Conservation (phyloP, 2,888 invertebrate species). For the Sussaba pulchella region DNA sequence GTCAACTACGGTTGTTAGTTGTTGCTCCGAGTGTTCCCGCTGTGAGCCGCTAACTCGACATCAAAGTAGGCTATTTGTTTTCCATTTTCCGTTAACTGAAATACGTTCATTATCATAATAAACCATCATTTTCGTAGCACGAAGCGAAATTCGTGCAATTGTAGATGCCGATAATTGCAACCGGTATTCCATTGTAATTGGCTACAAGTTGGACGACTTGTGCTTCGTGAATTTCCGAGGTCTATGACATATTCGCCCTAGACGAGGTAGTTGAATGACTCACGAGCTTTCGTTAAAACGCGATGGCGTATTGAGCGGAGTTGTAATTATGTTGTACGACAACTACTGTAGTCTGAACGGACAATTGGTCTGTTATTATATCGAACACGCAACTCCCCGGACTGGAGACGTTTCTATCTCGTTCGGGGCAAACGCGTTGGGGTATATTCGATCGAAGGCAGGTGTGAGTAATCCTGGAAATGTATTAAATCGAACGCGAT, state of each 20-base stretch:
- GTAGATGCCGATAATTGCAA: neutral
- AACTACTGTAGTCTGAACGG: neutral
- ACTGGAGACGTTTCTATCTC: neutral
- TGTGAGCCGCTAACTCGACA: no score
- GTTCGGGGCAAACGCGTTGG: neutral
- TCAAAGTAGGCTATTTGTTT: neutral
- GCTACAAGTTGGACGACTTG: neutral
- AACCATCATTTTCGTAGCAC: neutral
- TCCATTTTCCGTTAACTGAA: neutral
- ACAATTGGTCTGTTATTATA: neutral
- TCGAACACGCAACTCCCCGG: neutral
- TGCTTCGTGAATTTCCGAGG: neutral
- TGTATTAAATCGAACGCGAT: constrained; percentile 13
- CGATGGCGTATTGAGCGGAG: neutral
- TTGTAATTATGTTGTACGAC: neutral
- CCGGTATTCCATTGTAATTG: constrained; percentile 1
- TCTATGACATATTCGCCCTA: constrained; percentile 6
- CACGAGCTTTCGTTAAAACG: constrained; percentile 1
- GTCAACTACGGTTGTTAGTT: neutral
- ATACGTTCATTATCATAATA: neutral
- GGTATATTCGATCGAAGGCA: neutral
- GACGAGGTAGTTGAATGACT: neutral
- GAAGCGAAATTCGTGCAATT: neutral
- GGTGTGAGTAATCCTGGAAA: constrained; percentile 21
- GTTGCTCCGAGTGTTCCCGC: neutral